Percentiles rank a stretch among this genome's conserved stretches.
phyloP scores from a whole-genome alignment of 64 coral and sea anemone genomes.

The Stylophora pistillata region DNA sequence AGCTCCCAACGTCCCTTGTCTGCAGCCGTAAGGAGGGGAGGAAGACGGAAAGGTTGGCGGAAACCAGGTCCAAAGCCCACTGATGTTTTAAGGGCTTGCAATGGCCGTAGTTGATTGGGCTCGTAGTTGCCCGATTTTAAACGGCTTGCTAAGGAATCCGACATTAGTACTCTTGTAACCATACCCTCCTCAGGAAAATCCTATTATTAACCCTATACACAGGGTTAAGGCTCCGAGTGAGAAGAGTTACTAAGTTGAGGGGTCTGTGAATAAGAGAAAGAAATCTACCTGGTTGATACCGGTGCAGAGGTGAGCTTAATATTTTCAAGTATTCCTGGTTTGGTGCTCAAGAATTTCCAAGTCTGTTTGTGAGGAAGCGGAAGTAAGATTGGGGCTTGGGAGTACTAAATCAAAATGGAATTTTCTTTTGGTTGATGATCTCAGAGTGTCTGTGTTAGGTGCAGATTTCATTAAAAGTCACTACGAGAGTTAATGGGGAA shows the following conservation, averaged over 20 bases:
- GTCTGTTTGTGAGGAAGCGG: neutral
- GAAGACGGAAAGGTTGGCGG: neutral
- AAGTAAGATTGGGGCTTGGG: neutral
- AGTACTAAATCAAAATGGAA: neutral
- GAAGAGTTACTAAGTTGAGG: no score
- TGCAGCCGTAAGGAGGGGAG: neutral
- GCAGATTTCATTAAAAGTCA: slow-evolving; percentile 3
- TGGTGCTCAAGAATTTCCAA: neutral
- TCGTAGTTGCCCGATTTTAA: slow-evolving; percentile 9
- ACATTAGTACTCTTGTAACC: slow-evolving; percentile 32
- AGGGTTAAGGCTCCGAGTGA: neutral
- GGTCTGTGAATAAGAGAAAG: no score
- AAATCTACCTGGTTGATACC: neutral
- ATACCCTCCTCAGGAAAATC: slow-evolving; percentile 50
- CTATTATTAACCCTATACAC: slow-evolving; percentile 36
- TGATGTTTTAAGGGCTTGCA: slow-evolving; percentile 8
- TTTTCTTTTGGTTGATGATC: neutral
- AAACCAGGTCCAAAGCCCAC: neutral
- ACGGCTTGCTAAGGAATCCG: slow-evolving; percentile 56
- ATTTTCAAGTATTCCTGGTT: neutral
- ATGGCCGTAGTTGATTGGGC: slow-evolving; percentile 11
- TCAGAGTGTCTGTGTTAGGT: neutral
- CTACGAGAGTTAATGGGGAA: neutral
- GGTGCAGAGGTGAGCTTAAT: neutral
- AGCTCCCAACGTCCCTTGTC: no score